Percentiles rank a stretch among this genome's conserved stretches.
These are phyloP conservation scores for Clinocottus analis DNA, from an alignment of 2,113 vertebrate genomes.

Conservation along the genomic window DNA sequence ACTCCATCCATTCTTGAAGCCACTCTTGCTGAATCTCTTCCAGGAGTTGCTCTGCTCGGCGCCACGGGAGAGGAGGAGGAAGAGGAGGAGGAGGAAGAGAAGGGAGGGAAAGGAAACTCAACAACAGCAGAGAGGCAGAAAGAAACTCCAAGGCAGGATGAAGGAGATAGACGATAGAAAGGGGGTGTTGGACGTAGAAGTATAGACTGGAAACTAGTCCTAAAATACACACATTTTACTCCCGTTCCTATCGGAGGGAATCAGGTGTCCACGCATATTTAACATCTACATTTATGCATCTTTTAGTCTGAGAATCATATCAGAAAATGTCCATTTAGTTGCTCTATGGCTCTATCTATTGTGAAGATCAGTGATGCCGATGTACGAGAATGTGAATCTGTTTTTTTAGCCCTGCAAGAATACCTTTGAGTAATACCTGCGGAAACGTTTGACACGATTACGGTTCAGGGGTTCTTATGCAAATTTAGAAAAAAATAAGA, in stretches of 20 bases:
- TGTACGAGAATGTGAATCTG: too few species aligned
- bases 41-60: constrained; percentile 48
- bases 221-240: not conserved
- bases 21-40: constrained; percentile 50
- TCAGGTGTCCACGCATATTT: not conserved
- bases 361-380: not conserved
- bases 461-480: not conserved
- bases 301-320: too few species aligned
- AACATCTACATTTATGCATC: not conserved
- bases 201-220: not conserved
- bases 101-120: not conserved
- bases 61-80: not conserved
- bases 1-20: constrained; percentile 53
- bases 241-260: not conserved
- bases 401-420: not conserved
- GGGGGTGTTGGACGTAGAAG: not conserved
- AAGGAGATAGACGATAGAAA: not conserved
- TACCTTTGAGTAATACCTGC: not conserved
- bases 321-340: not conserved
- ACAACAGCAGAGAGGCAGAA: not conserved
- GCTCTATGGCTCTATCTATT: not conserved
- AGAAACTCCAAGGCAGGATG: not conserved
- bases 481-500: not conserved
- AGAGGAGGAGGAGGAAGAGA: not conserved
- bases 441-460: not conserved